Conservation (phyloP, 2,888 invertebrate genomes). For the Dynastes maya region DNA sequence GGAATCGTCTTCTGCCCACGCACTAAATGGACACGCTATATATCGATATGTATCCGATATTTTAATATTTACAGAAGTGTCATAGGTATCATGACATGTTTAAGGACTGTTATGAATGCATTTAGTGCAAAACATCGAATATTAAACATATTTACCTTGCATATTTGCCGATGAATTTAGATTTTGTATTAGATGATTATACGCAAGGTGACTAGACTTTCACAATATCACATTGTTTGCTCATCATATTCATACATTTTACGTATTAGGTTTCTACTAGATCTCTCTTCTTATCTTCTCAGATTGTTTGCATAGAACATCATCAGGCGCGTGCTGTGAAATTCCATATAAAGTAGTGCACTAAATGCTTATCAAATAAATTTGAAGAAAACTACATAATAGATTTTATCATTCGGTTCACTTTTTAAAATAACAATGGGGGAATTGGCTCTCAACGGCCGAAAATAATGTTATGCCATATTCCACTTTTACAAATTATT, state of each 20-base stretch:
- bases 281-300: conserved; percentile 1
- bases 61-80: too few species aligned
- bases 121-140: too few species aligned
- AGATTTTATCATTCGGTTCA: not conserved
- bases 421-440: not conserved
- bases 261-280: conserved; percentile 30
- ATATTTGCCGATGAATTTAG: conserved; percentile 13
- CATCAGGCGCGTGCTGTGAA: not conserved
- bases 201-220: conserved; percentile 24
- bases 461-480: not conserved
- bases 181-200: not conserved
- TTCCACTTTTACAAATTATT: conserved; percentile 12
- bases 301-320: not conserved
- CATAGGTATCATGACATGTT: too few species aligned
- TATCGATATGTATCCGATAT: too few species aligned
- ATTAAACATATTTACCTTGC: too few species aligned
- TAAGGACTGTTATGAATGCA: too few species aligned
- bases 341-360: not conserved
- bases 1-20: too few species aligned
- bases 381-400: not conserved
- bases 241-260: conserved; percentile 11
- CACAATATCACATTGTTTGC: conserved; percentile 27
- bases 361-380: not conserved
- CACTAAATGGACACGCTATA: too few species aligned
- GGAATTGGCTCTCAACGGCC: not conserved